Percentiles rank a stretch among this genome's conserved stretches.
These are phyloP conservation scores for Nothocercus nigrocapillus DNA, from an alignment of 2,113 vertebrate species.

Conservation along the genomic window DNA sequence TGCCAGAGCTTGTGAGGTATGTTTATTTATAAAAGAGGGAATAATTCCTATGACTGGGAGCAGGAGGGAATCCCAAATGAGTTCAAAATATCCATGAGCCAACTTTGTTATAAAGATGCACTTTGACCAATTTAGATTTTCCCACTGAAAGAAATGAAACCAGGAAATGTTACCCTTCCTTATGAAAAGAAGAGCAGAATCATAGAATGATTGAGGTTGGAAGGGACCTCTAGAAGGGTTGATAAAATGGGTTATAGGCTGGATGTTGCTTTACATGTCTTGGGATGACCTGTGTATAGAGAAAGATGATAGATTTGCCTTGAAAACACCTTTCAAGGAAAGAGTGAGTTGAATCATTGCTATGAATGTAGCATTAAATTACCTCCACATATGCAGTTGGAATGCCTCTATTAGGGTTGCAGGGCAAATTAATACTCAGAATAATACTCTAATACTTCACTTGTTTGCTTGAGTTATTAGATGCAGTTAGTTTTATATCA, in stretches of 20 bases:
- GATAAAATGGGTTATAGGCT: not conserved
- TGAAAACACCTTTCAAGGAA: not conserved
- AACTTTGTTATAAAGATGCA: not conserved
- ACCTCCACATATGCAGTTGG: rapidly evolving
- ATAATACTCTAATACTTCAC: not conserved
- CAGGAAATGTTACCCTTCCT: not conserved
- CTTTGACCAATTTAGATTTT: not conserved
- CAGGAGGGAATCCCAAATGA: not conserved
- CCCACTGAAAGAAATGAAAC: not conserved
- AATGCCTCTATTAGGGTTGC: not conserved
- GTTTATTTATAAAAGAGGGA: not conserved
- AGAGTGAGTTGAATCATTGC: not conserved
- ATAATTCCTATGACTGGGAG: not conserved
- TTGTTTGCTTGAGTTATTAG: not conserved
- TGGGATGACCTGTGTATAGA: not conserved
- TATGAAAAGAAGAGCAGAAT: not conserved
- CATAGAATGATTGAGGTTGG: no score
- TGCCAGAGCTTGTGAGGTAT: not conserved
- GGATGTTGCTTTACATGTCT: not conserved
- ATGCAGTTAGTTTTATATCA: not conserved
- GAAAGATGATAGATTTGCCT: not conserved
- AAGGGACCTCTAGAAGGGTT: not conserved
- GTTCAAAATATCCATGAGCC: not conserved
- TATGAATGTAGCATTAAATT: not conserved
- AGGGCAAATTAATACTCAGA: not conserved